Evolutionary conservation across 1,140 invertebrate species (phyloP), one percentile per base, ranked within the genome.

Genomic region (Chymomyza costata): DNA sequence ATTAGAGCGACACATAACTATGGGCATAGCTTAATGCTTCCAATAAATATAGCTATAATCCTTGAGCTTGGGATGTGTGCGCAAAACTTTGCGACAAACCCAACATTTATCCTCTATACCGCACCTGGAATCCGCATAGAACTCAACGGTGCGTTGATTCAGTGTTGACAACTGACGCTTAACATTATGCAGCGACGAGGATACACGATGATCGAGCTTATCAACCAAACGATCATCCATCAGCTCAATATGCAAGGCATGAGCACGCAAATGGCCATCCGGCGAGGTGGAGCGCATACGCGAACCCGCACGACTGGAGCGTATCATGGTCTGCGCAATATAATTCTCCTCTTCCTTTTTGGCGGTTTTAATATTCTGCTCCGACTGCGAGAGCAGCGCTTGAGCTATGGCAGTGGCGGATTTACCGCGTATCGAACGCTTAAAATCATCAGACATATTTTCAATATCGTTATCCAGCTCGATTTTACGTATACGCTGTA

Each of bases 321-420:
- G 67, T 8, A 65, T 25, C 8, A 84, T n/a, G 2, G 78, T 53
- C 34, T 83, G 73, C 11, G 76, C 17, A 16, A 84, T 84, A 19
- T 58, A 80, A 43, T 83, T 31, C 59, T 85, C 84, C 43, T 85
- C 84, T 45, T 85, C 53, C 56, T 69, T 43, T 40, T 82, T 80
- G 8, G 87, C 83, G 8, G 83, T 74, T 0, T 89, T 84, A 30
- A 90, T 89, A 74, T 90, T 90, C 55, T 86, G 87, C 57, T 88
- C 86, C 46, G 88, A 90, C 55, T 90, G 88, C 3, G 87, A 85
- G 25, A 91, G 76, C 10, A 94, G 76, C 3, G 90, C 89, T 61
- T 89, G 88, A 70, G 91, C 91, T 60, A 93, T 93, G 18, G 89
- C 88, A 68, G 88, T 91, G 6, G 92, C 92, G 1, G 92, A 93